phyloP scores from a whole-genome alignment of 2,797 vertebrate species.

The Pseudochirops cupreus region DNA sequence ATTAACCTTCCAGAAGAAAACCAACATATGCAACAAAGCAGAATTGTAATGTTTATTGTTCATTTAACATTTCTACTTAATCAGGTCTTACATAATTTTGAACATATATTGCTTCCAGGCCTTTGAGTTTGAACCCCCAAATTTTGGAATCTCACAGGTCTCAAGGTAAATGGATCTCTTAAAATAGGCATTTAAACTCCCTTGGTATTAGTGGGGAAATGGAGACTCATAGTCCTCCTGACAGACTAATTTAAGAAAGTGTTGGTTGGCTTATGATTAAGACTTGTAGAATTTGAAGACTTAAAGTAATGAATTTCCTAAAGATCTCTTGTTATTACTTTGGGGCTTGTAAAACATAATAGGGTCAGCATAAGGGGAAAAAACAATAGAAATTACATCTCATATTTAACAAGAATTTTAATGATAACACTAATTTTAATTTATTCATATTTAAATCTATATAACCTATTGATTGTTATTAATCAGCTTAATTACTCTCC shows the following conservation, averaged over 20 bases:
- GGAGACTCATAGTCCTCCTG: not conserved
- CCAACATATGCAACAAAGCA: not conserved
- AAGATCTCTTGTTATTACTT: not conserved
- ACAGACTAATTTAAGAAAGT: not conserved
- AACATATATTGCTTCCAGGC: not conserved
- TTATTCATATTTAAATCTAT: conserved; percentile 32
- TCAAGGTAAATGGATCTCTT: not conserved
- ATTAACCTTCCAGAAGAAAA: not conserved
- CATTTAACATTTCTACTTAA: not conserved
- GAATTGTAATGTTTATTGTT: not conserved
- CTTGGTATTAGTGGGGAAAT: not conserved
- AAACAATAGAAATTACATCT: not conserved
- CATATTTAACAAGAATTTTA: conserved; percentile 19
- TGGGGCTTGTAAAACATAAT: not conserved
- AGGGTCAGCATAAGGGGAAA: not conserved
- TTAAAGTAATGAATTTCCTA: not conserved
- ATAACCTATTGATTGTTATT: not conserved
- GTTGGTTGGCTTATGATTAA: not conserved
- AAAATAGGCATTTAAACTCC: not conserved
- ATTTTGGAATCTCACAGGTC: not conserved
- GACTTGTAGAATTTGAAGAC: not conserved
- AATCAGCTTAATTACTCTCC: conserved; percentile 27
- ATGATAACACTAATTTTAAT: not conserved
- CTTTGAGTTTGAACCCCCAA: not conserved
- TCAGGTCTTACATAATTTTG: not conserved